Conservation (phyloP, 2,888 invertebrate species). For the Bugulina stolonifera region DNA sequence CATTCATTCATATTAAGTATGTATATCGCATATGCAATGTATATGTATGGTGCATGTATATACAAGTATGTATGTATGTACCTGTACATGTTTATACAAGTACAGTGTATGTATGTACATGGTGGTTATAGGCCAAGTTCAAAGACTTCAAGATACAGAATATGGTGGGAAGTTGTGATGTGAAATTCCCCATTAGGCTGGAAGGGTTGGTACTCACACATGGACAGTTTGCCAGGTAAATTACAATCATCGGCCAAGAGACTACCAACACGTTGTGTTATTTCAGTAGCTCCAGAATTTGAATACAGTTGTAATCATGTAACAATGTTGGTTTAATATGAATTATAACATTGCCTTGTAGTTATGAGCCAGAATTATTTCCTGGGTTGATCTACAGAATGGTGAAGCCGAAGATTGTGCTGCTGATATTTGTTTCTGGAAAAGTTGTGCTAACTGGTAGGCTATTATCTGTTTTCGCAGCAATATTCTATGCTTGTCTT, state of each 20-base stretch:
- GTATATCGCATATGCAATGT: too few relatives aligned
- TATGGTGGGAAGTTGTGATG: slow-evolving; percentile 81
- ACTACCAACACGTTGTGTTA: too few relatives aligned
- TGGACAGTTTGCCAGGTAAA: slow-evolving; percentile 68
- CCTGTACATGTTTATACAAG: too few relatives aligned
- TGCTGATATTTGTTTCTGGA: slow-evolving; percentile 97
- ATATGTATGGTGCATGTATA: too few relatives aligned
- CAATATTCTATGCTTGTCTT: background rate
- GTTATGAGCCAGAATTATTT: slow-evolving; percentile 96
- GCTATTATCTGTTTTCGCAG: background rate
- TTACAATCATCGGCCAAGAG: slow-evolving; percentile 27
- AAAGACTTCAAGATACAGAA: slow-evolving; percentile 77
- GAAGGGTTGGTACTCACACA: slow-evolving; percentile 76
- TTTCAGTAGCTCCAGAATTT: too few relatives aligned
- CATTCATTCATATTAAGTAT: too few relatives aligned
- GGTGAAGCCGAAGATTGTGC: slow-evolving; percentile 89
- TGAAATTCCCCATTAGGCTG: slow-evolving; percentile 75
- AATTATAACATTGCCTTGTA: slow-evolving; percentile 40
- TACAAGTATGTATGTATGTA: too few relatives aligned
- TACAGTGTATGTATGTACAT: too few relatives aligned
- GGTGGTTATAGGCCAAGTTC: slow-evolving; percentile 62
- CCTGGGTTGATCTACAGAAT: slow-evolving; percentile 97
- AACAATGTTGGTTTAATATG: background rate
- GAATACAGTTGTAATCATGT: too few relatives aligned
- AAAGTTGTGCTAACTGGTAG: slow-evolving; percentile 86